Evolutionary conservation across 2,797 vertebrate genomes (phyloP).

Genomic region (Sebastes umbrosus): DNA sequence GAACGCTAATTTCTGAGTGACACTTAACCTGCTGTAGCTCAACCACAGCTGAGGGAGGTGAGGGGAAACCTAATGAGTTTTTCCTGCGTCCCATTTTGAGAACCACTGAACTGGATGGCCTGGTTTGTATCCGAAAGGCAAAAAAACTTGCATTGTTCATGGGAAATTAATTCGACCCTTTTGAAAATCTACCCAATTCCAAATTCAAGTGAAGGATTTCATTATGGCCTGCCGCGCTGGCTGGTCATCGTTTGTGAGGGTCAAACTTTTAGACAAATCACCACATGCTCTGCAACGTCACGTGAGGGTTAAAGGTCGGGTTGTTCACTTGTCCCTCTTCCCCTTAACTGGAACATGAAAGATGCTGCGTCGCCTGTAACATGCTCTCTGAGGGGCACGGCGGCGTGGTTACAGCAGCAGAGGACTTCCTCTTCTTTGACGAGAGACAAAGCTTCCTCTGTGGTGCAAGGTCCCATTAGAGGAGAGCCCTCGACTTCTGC

Average conservation of each 20-base stretch:
- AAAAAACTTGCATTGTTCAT: slow-evolving; percentile 57
- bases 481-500: slow-evolving; percentile 54
- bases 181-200: slow-evolving; percentile 44
- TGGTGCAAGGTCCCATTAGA: slow-evolving; percentile 56
- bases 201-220: slow-evolving; percentile 52
- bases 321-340: slow-evolving; percentile 75
- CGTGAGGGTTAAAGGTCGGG: slow-evolving; percentile 71
- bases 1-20: slow-evolving; percentile 83
- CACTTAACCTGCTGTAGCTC: slow-evolving; percentile 84
- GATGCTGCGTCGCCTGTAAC: slow-evolving; percentile 72
- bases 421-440: slow-evolving; percentile 80
- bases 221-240: slow-evolving; percentile 35
- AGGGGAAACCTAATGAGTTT: slow-evolving; percentile 73
- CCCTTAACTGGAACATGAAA: slow-evolving; percentile 79
- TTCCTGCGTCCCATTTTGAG: slow-evolving; percentile 79
- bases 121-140: slow-evolving; percentile 81
- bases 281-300: slow-evolving; percentile 58
- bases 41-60: slow-evolving; percentile 77
- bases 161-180: slow-evolving; percentile 59
- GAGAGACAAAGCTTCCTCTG: slow-evolving; percentile 77
- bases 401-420: slow-evolving; percentile 54
- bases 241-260: slow-evolving; percentile 52
- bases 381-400: slow-evolving; percentile 65
- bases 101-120: slow-evolving; percentile 91
- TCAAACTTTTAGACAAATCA: slow-evolving; percentile 72